Evolutionary conservation across 2,888 invertebrate genomes (phyloP).

Genomic region (Tenodera sinensis): DNA sequence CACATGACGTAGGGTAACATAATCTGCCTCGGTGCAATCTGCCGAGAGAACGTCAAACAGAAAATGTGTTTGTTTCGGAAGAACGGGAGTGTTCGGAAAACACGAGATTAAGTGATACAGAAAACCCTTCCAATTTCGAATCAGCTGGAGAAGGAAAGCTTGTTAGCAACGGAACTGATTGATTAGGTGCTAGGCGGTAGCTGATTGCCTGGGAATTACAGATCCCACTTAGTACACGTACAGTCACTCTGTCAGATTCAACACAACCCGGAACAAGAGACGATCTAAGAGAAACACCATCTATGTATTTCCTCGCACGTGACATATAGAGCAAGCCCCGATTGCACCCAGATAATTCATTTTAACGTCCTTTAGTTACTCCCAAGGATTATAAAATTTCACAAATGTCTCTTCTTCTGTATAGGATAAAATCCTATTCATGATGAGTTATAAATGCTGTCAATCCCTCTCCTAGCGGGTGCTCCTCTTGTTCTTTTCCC

Average conservation of each 20-base stretch:
- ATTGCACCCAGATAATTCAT: no score
- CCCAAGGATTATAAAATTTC: no score
- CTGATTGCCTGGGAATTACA: conserved; percentile 10
- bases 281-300: no score
- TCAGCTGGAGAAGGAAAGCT: background rate
- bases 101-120: background rate
- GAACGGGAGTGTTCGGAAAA: background rate
- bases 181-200: conserved; percentile 16
- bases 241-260: background rate
- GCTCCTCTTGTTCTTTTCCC: no score
- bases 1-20: background rate
- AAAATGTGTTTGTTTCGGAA: background rate
- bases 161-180: conserved; percentile 12
- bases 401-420: no score
- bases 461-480: no score
- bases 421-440: no score
- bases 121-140: background rate
- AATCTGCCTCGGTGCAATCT: background rate
- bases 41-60: background rate
- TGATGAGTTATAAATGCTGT: no score
- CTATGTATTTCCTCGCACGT: no score
- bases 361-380: no score
- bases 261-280: no score
- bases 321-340: no score
- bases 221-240: background rate